Evolutionary conservation across 2,797 vertebrate species (phyloP).

Genomic region (Pangasius larnaudii): DNA sequence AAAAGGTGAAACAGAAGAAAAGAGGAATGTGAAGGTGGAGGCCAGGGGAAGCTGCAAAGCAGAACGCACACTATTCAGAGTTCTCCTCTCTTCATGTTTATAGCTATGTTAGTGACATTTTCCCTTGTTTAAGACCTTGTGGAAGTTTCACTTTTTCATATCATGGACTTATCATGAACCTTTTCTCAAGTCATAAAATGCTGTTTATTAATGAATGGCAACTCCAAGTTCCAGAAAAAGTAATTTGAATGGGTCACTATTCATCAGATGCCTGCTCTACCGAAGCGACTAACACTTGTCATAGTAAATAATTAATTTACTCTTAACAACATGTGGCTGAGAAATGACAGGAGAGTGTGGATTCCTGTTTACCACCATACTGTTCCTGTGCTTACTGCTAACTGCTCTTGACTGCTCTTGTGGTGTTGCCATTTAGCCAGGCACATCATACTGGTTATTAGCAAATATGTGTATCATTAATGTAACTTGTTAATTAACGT

Average conservation of each 20-base stretch:
- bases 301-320: conserved; percentile 51
- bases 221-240: neutral
- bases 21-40: neutral
- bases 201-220: conserved; percentile 39
- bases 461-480: neutral
- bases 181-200: neutral
- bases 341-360: neutral
- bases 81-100: neutral
- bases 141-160: neutral
- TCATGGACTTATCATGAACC: neutral
- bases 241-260: conserved; percentile 38
- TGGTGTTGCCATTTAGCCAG: neutral
- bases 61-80: neutral
- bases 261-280: conserved; percentile 40
- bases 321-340: conserved; percentile 28
- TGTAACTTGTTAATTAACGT: neutral
- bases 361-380: conserved; percentile 1
- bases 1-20: neutral
- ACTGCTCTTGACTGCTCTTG: neutral
- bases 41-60: neutral
- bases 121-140: neutral
- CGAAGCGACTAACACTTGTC: conserved; percentile 48
- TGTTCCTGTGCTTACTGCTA: neutral
- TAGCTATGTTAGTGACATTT: too few species aligned
- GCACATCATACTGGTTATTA: neutral